Evolutionary conservation across 2,797 vertebrate genomes (phyloP), one percentile per base, ranked within the genome.

Genomic region (Lithobates pipiens): DNA sequence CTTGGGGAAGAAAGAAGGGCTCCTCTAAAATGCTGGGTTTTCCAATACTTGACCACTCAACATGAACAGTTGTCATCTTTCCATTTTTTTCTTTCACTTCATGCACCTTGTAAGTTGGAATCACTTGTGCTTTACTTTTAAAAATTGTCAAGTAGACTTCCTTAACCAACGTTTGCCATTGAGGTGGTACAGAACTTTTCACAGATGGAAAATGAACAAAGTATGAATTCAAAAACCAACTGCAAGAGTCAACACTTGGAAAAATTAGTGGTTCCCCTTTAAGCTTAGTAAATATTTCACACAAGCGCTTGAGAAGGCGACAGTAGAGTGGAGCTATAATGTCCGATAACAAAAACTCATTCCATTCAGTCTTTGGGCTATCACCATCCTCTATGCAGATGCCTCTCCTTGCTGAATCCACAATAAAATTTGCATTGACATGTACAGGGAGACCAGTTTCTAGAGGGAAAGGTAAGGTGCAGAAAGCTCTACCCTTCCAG

Each of bases 401-500:
- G 89, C 88, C 80, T 88, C 93, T 75, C 89, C 94, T 84, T 91
- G 93, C 76, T 25, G 80, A 90, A 90, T 96, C 94, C 21, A 96
- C 93, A 61, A 95, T 94, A 92, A 97, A 97, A 91, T 95, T 96
- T 80, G 93, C 96, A 82, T 95, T 96, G 76, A 97, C 82, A 80
- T 97, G 96, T 23, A 97, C 93, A 69, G 96, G 96, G 23, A 97
- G 91, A 77, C 93, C 94, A 7, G 95, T 97, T 77, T 34, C 0
- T 13, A 90, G 88, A 0, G 94, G 95, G 88, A 97, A 89, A 23
- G 96, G 95, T 68, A 97, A 91, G 10, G 94, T 95, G 89, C 95
- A 96, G 91, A 97, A 97, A 5, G 90, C 92, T 85, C 77, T 91
- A 39, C 95, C 95, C 0, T n/a, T 39, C 39, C 0, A 10, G 2